Evolutionary conservation across 2,888 invertebrate genomes (phyloP), one percentile per base, ranked within the genome.

Genomic region (Parascotia fuliginaria): DNA sequence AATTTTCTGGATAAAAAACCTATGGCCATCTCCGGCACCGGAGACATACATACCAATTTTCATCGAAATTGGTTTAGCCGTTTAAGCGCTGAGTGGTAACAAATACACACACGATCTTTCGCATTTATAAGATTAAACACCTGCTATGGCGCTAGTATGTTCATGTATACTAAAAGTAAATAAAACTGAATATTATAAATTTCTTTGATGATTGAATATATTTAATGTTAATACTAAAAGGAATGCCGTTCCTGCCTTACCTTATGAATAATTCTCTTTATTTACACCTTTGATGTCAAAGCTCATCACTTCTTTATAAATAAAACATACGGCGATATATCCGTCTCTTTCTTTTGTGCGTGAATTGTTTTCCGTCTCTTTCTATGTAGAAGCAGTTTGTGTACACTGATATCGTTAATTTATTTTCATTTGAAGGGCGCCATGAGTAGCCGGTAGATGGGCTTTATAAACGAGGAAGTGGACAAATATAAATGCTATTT

Each of bases 241-340:
- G 38, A 50, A 48, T 29, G 37, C 32, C 24, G 11, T 37, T 28
- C 29, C 40, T 24, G 42, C 3, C 40, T 66, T 47, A 44, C 64
- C 53, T 61, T 47, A 77, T 77, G 75, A 77, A 77, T 77, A 70
- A 74, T 74, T 77, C 77, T 42, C 38, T 61, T 55, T 60, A 63
- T 60, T 59, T 60, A 24, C 62, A 69, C 65, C 70, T 73, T 75
- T 72, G 67, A 70, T 65, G 68, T 72, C 59, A 47, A 43, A 43
- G 43, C 34, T 49, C 55, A 69, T 69, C 44, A 63, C 54, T 36
- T 15, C 42, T 38, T 45, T 36, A 65, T 75, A 70, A 73, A 75
- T 73, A 75, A 73, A 60, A 67, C 58, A 66, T 64, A 38, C 16
- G 2, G 13, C 16, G 9, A 43, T 37, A 43, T 44, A 50, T 49